Evolutionary conservation across 2,113 vertebrate species (phyloP).

Genomic region (Gambusia affinis): DNA sequence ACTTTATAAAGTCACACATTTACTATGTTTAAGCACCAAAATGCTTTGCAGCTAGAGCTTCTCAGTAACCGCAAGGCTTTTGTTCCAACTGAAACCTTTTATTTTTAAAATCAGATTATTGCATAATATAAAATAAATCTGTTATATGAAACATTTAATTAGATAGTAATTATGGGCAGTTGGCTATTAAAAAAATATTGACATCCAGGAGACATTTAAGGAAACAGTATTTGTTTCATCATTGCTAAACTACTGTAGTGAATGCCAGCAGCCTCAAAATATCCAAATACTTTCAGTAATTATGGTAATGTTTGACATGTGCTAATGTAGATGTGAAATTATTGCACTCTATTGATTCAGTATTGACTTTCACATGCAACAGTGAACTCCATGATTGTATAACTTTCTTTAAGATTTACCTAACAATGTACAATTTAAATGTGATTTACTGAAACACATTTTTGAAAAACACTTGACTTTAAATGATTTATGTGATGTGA

Average conservation of each 20-base stretch:
- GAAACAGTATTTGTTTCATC: not conserved
- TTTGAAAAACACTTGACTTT: not conserved
- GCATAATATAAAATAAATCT: too few relatives aligned
- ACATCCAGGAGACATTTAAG: not conserved
- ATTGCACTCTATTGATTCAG: conserved; percentile 45
- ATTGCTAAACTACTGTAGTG: not conserved
- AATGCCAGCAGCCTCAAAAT: conserved; percentile 17
- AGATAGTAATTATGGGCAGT: too few relatives aligned
- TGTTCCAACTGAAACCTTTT: too few relatives aligned
- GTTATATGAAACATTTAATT: too few relatives aligned
- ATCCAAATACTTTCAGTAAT: conserved; percentile 20
- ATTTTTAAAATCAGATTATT: too few relatives aligned
- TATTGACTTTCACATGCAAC: conserved; percentile 41
- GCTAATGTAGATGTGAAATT: conserved; percentile 37
- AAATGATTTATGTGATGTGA: not conserved
- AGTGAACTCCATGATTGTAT: conserved; percentile 34
- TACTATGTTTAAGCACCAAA: too few relatives aligned
- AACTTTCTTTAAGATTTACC: not conserved
- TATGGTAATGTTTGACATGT: conserved; percentile 45
- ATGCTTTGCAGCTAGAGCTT: too few relatives aligned
- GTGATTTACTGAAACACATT: not conserved
- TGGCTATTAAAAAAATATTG: too few relatives aligned
- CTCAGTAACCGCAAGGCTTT: too few relatives aligned
- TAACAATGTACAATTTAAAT: not conserved
- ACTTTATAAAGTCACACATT: too few relatives aligned